Conservation (phyloP, 2,113 vertebrate species). For the Orcinus orca region DNA sequence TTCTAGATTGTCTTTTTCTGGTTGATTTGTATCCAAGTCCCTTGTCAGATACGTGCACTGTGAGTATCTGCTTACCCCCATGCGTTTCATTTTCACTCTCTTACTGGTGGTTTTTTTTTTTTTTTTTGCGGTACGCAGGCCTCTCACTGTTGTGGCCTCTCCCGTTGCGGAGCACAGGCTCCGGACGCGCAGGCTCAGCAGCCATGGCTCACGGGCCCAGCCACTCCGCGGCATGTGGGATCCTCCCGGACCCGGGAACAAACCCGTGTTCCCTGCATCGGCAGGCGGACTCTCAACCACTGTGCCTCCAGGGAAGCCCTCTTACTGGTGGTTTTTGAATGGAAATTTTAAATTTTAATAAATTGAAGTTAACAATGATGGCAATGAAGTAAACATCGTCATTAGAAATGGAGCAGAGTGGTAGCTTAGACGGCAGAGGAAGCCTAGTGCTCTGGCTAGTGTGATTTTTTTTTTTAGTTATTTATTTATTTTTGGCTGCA, state of each 20-base stretch:
- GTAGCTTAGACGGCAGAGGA: not conserved
- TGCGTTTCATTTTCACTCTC: not conserved
- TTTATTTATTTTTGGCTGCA: no score
- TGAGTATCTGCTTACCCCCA: not conserved
- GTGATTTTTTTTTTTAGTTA: not conserved
- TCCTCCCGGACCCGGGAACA: no score
- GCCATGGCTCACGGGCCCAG: no score
- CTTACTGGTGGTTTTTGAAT: not conserved
- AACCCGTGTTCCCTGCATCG: no score
- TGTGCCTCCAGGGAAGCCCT: not conserved
- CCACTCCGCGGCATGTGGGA: no score
- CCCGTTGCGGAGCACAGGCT: no score
- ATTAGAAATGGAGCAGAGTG: not conserved
- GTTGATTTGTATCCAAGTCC: not conserved
- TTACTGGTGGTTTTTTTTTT: not conserved
- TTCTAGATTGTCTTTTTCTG: not conserved
- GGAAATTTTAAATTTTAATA: not conserved
- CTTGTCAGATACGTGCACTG: accelerated
- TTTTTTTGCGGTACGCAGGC: no score
- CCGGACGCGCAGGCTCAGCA: no score
- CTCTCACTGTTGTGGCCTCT: no score
- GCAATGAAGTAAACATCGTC: not conserved
- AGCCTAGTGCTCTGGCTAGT: accelerated
- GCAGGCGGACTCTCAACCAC: no score
- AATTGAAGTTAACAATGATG: not conserved